Evolutionary conservation across 2,888 invertebrate genomes (phyloP), one percentile per base, ranked within the genome.

Genomic region (Dicranocentrus wangi): DNA sequence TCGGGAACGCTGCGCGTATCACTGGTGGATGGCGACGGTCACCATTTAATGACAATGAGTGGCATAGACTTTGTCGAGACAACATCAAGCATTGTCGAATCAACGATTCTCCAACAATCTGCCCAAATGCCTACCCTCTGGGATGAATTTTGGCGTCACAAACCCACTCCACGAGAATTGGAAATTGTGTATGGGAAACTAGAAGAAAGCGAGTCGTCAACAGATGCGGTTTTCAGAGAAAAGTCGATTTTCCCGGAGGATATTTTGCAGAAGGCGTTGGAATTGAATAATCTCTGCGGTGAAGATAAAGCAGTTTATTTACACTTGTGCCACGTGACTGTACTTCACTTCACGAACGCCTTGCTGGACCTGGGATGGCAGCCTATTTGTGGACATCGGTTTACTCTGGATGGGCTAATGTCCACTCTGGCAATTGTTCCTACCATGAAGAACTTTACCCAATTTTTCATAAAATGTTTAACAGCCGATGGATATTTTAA

Each of bases 61-160:
- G 55, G 2, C 1, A 19, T 73, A 0, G 80, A 80, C 3, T 80
- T 80, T 68, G 42, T 42, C 0, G 73, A 80, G 28, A 80, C 80
- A 8, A 73, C 47, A 0, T 72, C 39, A 2, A 66, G 51, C 10
- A 1, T 68, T 1, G 15, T 70, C 23, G 82, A 80, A 47, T 53
- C 47, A 0, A 32, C 60, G 43, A 58, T 71, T 7, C 25, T 55
- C 1, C 76, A 66, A 19, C 79, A 66, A 47, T 42, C 21, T 0
- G 15, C 32, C 1, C 15, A n/a, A 3, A 42, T 71, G 75, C 76
- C 71, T 15, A 32, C 17, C 13, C 55, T 65, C n/a, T 71, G 65
- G 80, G 60, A 76, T 17, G 76, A 72, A 23, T 53, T 61, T 23
- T 61, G 66, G 76, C 32, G 10, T 32, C 32, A 7, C 10, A 7